These are phyloP conservation scores for Tenualosa ilisha DNA, from an alignment of 2,797 vertebrate species.

Conservation along the genomic window DNA sequence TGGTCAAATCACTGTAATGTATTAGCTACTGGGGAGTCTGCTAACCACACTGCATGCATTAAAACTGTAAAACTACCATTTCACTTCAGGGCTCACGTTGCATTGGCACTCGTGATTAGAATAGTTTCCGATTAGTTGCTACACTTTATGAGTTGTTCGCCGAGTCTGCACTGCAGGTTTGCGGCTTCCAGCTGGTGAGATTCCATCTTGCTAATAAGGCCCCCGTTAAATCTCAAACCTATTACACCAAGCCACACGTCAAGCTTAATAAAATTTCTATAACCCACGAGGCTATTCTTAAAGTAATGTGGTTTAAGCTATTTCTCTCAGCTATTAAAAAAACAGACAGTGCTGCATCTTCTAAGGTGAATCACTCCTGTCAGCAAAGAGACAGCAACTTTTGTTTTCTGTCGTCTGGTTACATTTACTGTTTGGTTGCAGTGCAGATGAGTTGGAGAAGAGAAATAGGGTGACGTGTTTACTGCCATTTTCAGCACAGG, in stretches of 20 bases:
- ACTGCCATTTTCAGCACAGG: neutral
- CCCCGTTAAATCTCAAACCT: neutral
- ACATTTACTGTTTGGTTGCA: neutral
- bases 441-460: neutral
- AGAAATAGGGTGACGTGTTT: neutral
- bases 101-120: neutral
- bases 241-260: neutral
- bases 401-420: neutral
- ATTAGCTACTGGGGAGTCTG: neutral
- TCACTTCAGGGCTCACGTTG: neutral
- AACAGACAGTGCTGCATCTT: neutral
- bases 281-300: neutral
- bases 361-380: neutral
- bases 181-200: neutral
- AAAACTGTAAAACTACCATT: neutral
- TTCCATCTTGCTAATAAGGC: neutral
- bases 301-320: neutral
- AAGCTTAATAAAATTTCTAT: slow-evolving; percentile 11
- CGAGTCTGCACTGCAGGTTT: neutral
- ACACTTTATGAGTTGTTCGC: slow-evolving; percentile 7
- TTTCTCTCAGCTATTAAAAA: neutral
- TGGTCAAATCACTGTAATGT: neutral
- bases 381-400: neutral
- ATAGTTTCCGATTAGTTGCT: slow-evolving; percentile 11
- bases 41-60: neutral